A percentile compares a stretch with the other conserved stretches of the same genome.
phyloP scores from a whole-genome alignment of 2,113 vertebrate genomes.

The Varanus salvator region DNA sequence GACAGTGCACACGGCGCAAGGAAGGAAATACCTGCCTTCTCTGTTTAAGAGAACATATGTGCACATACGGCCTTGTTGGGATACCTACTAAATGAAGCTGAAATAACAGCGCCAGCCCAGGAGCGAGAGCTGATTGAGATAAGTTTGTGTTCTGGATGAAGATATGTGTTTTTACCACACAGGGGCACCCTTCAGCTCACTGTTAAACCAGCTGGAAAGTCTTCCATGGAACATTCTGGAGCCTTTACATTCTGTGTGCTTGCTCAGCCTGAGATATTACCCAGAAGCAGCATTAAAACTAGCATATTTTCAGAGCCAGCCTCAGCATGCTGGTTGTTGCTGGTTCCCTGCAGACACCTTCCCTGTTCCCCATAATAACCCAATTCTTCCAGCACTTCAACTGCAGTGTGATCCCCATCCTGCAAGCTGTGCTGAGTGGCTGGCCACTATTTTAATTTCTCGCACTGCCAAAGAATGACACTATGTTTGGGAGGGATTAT shows the following conservation, averaged over 20 bases:
- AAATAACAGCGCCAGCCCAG: neutral
- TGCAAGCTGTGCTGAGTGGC: neutral
- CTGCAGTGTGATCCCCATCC: neutral
- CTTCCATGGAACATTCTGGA: conserved; percentile 26
- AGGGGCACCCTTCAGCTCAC: neutral
- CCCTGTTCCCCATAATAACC: neutral
- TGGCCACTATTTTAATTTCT: neutral
- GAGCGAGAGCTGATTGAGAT: neutral
- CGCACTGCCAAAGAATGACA: neutral
- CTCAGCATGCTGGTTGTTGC: neutral
- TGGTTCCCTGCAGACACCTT: neutral
- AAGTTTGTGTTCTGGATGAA: neutral
- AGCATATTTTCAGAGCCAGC: neutral
- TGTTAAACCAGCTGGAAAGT: neutral
- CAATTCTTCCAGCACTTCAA: no score
- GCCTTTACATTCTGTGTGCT: neutral
- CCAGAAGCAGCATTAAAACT: neutral
- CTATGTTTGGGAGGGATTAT: neutral
- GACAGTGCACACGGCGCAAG: neutral
- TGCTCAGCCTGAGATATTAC: neutral
- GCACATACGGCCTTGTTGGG: neutral
- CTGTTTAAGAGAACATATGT: neutral
- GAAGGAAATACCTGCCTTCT: neutral
- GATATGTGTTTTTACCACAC: neutral
- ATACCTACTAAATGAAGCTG: no score